These are phyloP conservation scores for Craterocephalus amniculus DNA, from an alignment of 2,797 vertebrate species.

Conservation along the genomic window DNA sequence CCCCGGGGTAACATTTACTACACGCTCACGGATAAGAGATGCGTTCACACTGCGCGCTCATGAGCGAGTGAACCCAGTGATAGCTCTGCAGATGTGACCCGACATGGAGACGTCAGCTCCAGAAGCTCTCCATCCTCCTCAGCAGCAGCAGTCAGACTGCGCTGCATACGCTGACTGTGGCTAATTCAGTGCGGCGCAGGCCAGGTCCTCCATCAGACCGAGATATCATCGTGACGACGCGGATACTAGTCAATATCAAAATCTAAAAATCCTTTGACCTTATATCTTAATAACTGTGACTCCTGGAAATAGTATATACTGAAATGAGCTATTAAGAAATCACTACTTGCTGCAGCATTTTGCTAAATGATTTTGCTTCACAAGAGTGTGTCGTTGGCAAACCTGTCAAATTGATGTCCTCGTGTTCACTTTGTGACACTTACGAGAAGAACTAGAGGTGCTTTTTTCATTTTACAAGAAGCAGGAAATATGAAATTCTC, in stretches of 20 bases:
- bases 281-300: not conserved
- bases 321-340: not conserved
- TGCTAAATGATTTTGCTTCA: conserved; percentile 13
- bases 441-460: conserved; percentile 53
- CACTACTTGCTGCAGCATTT: conserved; percentile 7
- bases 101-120: conserved; percentile 61
- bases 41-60: not conserved
- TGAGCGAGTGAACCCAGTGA: not conserved
- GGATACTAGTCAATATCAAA: not conserved
- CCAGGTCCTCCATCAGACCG: conserved; percentile 36
- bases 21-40: not conserved
- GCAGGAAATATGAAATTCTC: conserved; percentile 45
- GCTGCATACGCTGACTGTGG: conserved; percentile 34
- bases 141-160: conserved; percentile 48
- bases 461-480: conserved; percentile 23
- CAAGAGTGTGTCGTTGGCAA: not conserved
- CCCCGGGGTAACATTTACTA: conserved; percentile 17
- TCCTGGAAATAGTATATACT: not conserved
- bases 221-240: conserved; percentile 8
- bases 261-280: not conserved
- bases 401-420: conserved; percentile 6
- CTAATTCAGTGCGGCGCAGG: conserved; percentile 63
- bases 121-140: conserved; percentile 62
- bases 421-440: conserved; percentile 2
- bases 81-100: conserved; percentile 60